These are phyloP conservation scores for Cotesia typhae DNA, from an alignment of 1,140 invertebrate genomes.

Conservation along the genomic window DNA sequence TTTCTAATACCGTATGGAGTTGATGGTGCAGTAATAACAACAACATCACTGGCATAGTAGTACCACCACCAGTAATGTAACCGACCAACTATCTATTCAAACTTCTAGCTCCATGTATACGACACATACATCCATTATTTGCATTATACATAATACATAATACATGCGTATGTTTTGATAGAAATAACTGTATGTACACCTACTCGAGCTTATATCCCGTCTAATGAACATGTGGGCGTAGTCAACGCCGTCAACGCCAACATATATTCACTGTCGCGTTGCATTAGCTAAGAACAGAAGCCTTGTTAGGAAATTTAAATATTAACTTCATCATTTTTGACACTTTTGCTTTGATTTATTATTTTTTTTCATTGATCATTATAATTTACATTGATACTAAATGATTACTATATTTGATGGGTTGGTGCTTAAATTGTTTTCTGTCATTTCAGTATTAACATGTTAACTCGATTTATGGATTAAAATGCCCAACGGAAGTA, in stretches of 20 bases:
- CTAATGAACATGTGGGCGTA: conserved; percentile 42
- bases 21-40: conserved; percentile 31
- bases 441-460: too few relatives aligned
- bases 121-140: background rate
- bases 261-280: conserved; percentile 13
- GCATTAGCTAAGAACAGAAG: conserved; percentile 30
- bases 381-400: too few relatives aligned
- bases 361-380: background rate
- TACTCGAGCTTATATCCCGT: conserved; percentile 18
- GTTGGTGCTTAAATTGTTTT: too few relatives aligned
- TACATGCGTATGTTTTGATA: conserved; percentile 17
- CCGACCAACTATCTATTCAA: conserved; percentile 22
- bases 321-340: background rate
- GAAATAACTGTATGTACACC: conserved; percentile 19
- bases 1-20: conserved; percentile 57
- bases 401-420: too few relatives aligned
- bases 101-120: background rate
- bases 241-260: conserved; percentile 30
- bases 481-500: background rate
- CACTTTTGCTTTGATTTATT: background rate
- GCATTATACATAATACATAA: too few relatives aligned
- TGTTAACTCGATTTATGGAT: background rate
- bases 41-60: background rate
- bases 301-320: conserved; percentile 30
- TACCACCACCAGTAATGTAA: background rate